A percentile compares a stretch with the other conserved stretches of the same genome.
These are phyloP conservation scores for Pogona vitticeps DNA, from an alignment of 2,113 vertebrate genomes.

Conservation along the genomic window DNA sequence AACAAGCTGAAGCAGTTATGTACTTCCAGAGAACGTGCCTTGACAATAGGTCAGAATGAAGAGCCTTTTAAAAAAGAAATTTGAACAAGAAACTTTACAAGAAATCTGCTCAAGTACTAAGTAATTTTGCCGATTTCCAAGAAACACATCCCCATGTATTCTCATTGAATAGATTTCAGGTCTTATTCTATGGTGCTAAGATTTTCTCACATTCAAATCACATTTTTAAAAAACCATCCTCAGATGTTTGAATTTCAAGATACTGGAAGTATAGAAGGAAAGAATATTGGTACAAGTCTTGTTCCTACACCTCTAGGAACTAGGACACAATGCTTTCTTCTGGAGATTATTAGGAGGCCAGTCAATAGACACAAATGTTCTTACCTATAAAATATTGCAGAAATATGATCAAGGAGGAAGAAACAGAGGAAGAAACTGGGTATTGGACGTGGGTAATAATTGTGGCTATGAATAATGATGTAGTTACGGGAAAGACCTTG, in stretches of 20 bases:
- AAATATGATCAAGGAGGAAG: neutral
- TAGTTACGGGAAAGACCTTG: neutral
- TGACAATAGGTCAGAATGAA: constrained; percentile 13
- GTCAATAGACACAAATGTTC: neutral
- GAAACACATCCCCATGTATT: neutral
- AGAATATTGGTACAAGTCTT: neutral
- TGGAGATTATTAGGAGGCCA: neutral
- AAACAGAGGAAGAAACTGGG: no score
- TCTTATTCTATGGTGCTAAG: neutral
- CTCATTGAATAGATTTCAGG: neutral
- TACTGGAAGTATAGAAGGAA: neutral
- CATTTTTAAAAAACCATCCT: neutral
- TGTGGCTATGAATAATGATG: neutral
- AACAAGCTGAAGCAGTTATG: neutral
- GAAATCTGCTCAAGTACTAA: neutral
- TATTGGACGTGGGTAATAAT: neutral
- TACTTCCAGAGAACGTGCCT: neutral
- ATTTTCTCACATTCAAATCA: neutral
- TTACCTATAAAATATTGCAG: neutral
- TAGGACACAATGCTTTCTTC: neutral
- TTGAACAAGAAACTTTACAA: neutral
- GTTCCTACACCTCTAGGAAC: neutral
- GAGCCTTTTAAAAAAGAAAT: neutral
- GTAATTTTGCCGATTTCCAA: neutral
- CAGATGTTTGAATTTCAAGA: neutral